A percentile compares a stretch with the other conserved stretches of the same genome.
Evolutionary conservation across 2,797 vertebrate species (phyloP).

Genomic region (Apogon hyalosoma): DNA sequence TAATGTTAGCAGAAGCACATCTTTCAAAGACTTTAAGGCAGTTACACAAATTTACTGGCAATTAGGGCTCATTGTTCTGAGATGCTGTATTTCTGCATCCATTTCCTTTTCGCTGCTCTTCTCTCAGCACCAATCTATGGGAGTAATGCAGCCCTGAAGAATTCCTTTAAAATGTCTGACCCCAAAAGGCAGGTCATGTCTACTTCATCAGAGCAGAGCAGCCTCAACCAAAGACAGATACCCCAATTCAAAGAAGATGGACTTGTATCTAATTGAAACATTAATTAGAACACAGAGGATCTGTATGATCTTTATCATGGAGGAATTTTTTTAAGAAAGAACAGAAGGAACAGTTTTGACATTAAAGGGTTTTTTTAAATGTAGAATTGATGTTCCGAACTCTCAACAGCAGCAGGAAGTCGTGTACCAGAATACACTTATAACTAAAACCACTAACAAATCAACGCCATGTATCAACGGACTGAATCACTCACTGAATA

Average conservation of each 20-base stretch:
- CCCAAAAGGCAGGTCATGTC: conserved; percentile 19
- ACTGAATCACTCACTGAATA: too few relatives aligned
- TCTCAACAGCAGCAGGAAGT: too few relatives aligned
- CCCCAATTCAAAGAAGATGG: too few relatives aligned
- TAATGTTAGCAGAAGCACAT: not conserved
- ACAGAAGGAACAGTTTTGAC: too few relatives aligned
- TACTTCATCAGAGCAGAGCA: conserved; percentile 10
- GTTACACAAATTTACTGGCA: not conserved
- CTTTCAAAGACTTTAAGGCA: not conserved
- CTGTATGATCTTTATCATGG: too few relatives aligned
- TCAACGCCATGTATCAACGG: too few relatives aligned
- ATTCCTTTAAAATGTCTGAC: conserved; percentile 31
- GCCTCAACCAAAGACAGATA: conserved; percentile 9
- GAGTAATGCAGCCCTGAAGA: conserved; percentile 1
- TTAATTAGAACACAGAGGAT: not conserved
- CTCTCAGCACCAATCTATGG: conserved; percentile 4
- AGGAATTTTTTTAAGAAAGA: too few relatives aligned
- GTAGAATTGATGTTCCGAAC: too few relatives aligned
- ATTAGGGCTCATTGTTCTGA: not conserved
- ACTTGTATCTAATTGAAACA: not conserved
- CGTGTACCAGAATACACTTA: too few relatives aligned
- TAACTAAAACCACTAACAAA: too few relatives aligned
- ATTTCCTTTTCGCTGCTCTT: conserved; percentile 20
- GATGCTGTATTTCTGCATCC: not conserved
- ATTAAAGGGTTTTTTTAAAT: too few relatives aligned